Evolutionary conservation across 2,797 vertebrate species (phyloP), one percentile per base, ranked within the genome.

Genomic region (Helostoma temminkii): DNA sequence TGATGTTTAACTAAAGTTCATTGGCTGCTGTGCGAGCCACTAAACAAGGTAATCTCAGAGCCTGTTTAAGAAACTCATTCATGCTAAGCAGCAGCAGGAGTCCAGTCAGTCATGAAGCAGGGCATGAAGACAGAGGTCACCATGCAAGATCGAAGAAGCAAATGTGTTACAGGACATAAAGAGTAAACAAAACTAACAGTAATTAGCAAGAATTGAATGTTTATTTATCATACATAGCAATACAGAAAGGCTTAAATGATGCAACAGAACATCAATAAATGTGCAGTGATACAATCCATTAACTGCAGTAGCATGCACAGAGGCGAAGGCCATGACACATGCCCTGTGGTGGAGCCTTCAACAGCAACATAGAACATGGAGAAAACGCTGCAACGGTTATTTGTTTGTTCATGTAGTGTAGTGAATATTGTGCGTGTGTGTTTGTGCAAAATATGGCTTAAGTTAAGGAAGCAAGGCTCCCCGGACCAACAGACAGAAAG

Each of bases 231-330:
- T 41, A 30, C 26, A 47, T 50, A 57, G 50, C 49, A 66, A 80
- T 45, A 60, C 32, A 59, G n/a, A 66, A 30, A 37, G 36, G 18
- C 32, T 61, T 30, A 74, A 12, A 19, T 34, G 50, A 83, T 71
- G 72, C 47, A 53, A 74, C 36, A 39, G 26, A 53, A 80, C 73
- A 74, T 79, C 73, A 57, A 86, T 83, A 74, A 39, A 78, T 66
- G 77, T 78, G 70, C 53, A 55, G 60, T 43, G 56, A 74, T 72
- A 78, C 48, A 21, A 53, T 32, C 74, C 60, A 78, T 74, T 71
- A 81, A 66, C 74, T 69, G 54, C 57, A 42, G 70, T 22, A 61
- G 53, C 72, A 74, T 81, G 81, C 73, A 77, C 19, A 19, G 37
- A 50, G 39, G 22, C 46, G 62, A 46, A 10, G 58, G 70, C 25